Percentiles rank a stretch among this genome's conserved stretches.
phyloP scores from a whole-genome alignment of 2,888 invertebrate genomes.

The Craniophora ligustri region DNA sequence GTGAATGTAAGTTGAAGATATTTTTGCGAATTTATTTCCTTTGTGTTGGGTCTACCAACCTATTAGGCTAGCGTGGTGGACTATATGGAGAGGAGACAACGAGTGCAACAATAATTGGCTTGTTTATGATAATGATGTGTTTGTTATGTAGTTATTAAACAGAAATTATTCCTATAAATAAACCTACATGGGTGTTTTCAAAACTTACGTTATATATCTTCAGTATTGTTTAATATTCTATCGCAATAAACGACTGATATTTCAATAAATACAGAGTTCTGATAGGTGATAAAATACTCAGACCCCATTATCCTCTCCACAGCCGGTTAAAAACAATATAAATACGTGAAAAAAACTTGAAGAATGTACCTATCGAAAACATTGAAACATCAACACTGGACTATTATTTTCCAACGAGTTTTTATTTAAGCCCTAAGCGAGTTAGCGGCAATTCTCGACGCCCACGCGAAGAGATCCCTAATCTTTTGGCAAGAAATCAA shows the following conservation, averaged over 20 bases:
- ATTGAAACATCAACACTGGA: conserved; percentile 49
- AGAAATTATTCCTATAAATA: too few relatives aligned
- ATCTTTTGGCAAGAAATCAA: conserved; percentile 82
- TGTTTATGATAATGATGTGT: too few relatives aligned
- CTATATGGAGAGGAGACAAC: too few relatives aligned
- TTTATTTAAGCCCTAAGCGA: conserved; percentile 62
- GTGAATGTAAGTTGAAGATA: conserved; percentile 16
- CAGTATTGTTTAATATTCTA: conserved; percentile 5
- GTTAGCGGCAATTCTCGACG: conserved; percentile 72
- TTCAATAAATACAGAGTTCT: conserved; percentile 8
- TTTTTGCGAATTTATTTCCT: conserved; percentile 11
- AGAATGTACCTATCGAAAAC: conserved; percentile 48
- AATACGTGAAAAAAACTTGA: conserved; percentile 32
- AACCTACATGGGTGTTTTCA: background rate
- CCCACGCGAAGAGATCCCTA: conserved; percentile 75
- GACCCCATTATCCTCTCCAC: conserved; percentile 17
- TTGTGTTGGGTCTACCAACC: too few relatives aligned
- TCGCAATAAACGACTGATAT: conserved; percentile 8
- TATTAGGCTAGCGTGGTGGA: too few relatives aligned
- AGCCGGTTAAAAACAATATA: conserved; percentile 31
- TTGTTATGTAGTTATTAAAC: too few relatives aligned
- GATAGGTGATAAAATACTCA: conserved; percentile 37
- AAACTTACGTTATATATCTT: background rate
- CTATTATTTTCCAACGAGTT: conserved; percentile 49
- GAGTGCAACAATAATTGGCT: too few relatives aligned